Percentiles rank a stretch among this genome's conserved stretches.
Conservation (phyloP, 53 echinoderm and acorn worm species). For the Zoroaster sp. region DNA sequence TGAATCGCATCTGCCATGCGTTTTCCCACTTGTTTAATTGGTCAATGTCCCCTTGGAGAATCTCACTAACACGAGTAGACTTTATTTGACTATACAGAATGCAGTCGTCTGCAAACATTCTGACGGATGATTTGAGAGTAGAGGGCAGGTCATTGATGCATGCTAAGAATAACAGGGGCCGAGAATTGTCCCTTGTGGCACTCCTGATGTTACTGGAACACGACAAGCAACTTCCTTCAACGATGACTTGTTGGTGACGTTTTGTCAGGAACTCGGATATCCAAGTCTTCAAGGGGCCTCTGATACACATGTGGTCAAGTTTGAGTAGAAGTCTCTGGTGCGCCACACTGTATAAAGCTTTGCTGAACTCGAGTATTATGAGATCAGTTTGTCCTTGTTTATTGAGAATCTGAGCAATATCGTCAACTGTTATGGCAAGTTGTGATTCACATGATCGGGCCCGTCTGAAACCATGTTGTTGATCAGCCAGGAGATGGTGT, state of each 20-base stretch:
- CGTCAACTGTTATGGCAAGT: background rate
- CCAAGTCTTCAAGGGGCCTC: background rate
- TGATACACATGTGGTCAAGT: constrained; percentile 15
- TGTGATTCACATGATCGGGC: constrained; percentile 70
- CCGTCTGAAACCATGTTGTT: constrained; percentile 68
- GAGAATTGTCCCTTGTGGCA: constrained; percentile 30
- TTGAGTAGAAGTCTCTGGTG: constrained; percentile 37
- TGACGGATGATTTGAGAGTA: background rate
- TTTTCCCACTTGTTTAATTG: background rate
- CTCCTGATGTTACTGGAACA: constrained; percentile 13
- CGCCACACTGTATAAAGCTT: constrained; percentile 45
- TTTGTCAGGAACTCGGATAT: background rate
- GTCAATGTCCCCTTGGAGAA: constrained; percentile 1
- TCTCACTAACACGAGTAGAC: background rate
- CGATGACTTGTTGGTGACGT: constrained; percentile 33
- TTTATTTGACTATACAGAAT: constrained; percentile 8
- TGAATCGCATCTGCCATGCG: background rate
- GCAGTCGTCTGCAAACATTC: constrained; percentile 39
- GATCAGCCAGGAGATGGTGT: constrained; percentile 6
- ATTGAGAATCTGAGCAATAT: background rate
- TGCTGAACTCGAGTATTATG: constrained; percentile 23
- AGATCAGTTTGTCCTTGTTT: constrained; percentile 8
- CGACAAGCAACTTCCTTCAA: background rate
- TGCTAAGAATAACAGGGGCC: constrained; percentile 32
- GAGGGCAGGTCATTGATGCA: constrained; percentile 47